Conservation (phyloP, 2,797 vertebrate genomes). For the Ceryle rudis region DNA sequence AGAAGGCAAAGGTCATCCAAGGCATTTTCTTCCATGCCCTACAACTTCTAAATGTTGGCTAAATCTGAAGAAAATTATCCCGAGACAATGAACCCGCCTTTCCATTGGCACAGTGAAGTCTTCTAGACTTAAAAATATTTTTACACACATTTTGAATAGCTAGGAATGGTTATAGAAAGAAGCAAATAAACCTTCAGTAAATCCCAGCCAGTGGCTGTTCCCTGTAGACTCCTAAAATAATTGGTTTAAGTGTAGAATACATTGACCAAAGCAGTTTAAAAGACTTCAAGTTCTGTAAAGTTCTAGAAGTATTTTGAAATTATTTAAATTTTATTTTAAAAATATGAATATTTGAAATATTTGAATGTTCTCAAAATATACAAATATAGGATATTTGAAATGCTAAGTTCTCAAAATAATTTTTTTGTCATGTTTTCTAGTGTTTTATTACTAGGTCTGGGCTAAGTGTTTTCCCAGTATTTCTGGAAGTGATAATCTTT, state of each 20-base stretch:
- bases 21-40: background rate
- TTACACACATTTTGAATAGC: background rate
- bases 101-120: background rate
- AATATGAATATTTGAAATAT: background rate
- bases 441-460: background rate
- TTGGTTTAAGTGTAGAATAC: background rate
- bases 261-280: background rate
- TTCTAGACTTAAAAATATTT: background rate
- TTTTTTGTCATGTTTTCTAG: background rate
- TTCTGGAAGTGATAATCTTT: slow-evolving; percentile 12
- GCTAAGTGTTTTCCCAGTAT: background rate
- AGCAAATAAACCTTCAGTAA: background rate
- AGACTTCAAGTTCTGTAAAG: background rate
- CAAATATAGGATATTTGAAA: background rate
- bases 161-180: background rate
- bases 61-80: background rate
- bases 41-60: background rate
- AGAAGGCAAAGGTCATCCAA: slow-evolving; percentile 43
- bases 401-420: background rate
- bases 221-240: background rate
- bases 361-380: background rate
- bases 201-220: background rate
- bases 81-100: background rate
- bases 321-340: background rate
- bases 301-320: background rate